These are phyloP conservation scores for Sternarchorhynchus goeldii DNA, from an alignment of 2,797 vertebrate species.

Conservation along the genomic window DNA sequence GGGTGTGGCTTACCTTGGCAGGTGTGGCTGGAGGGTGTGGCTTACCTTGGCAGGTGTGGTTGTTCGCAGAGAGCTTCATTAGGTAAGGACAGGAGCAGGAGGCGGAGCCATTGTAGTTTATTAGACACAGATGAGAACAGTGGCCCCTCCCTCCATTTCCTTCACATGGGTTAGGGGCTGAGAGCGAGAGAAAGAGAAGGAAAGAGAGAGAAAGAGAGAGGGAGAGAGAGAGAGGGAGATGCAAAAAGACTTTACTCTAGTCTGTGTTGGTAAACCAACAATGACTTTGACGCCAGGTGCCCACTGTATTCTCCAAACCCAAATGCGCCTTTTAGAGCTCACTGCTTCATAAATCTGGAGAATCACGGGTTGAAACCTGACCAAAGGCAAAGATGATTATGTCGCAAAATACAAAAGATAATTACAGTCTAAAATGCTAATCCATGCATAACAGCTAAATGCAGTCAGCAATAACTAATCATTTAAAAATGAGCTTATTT, in stretches of 20 bases:
- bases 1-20: background rate
- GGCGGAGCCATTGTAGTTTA: constrained; percentile 80
- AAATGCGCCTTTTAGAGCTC: too few species aligned
- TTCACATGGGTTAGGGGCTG: constrained; percentile 82
- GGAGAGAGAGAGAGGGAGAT: background rate
- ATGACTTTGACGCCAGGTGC: too few species aligned
- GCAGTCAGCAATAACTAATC: background rate
- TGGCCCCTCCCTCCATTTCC: constrained; percentile 79
- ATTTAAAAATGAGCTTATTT: background rate
- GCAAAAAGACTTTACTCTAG: too few species aligned
- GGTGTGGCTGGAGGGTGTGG: constrained; percentile 20
- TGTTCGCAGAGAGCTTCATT: constrained; percentile 82
- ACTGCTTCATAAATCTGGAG: too few species aligned
- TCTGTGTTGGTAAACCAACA: too few species aligned
- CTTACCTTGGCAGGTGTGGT: constrained; percentile 81
- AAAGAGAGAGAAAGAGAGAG: background rate
- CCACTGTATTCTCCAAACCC: too few species aligned
- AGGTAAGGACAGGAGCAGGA: constrained; percentile 85
- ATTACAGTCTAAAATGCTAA: too few species aligned
- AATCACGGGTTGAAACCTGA: too few species aligned
- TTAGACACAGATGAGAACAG: constrained; percentile 86
- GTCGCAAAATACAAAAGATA: too few species aligned
- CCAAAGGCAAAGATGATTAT: too few species aligned
- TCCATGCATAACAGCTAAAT: background rate
- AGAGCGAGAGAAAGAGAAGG: background rate